phyloP scores from a whole-genome alignment of 2,113 vertebrate genomes.

The Tichodroma muraria region DNA sequence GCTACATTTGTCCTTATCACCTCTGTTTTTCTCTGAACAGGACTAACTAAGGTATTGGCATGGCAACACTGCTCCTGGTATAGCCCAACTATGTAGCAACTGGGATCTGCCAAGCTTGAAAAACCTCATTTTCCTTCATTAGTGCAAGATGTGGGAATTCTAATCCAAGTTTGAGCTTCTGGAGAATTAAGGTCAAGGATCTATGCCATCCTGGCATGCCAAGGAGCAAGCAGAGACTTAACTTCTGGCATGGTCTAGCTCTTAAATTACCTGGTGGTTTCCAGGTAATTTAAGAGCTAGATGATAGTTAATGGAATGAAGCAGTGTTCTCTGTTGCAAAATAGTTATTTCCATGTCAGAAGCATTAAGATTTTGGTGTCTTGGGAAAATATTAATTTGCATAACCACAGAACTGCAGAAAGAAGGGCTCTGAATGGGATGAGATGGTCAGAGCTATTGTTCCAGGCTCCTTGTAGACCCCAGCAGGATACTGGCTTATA shows the following conservation, averaged over 20 bases:
- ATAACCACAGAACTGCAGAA: not conserved
- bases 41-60: not conserved
- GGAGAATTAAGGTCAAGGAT: not conserved
- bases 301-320: not conserved
- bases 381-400: slow-evolving; percentile 16
- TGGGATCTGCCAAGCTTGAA: not conserved
- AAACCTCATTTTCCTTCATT: not conserved
- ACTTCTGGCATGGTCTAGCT: not conserved
- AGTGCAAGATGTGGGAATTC: not conserved
- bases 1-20: not conserved
- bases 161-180: not conserved
- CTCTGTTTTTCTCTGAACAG: not conserved
- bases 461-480: not conserved
- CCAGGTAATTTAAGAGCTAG: not conserved
- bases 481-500: slow-evolving; percentile 14
- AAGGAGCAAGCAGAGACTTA: not conserved
- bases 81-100: not conserved
- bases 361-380: not conserved
- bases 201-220: not conserved
- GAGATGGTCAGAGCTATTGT: slow-evolving; percentile 8
- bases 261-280: not conserved
- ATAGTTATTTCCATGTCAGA: not conserved
- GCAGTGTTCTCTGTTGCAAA: not conserved
- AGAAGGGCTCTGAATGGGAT: slow-evolving; percentile 2
- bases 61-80: not conserved